A percentile compares a stretch with the other conserved stretches of the same genome.
phyloP scores from a whole-genome alignment of 2,888 invertebrate species.

The Salticus scenicus region DNA sequence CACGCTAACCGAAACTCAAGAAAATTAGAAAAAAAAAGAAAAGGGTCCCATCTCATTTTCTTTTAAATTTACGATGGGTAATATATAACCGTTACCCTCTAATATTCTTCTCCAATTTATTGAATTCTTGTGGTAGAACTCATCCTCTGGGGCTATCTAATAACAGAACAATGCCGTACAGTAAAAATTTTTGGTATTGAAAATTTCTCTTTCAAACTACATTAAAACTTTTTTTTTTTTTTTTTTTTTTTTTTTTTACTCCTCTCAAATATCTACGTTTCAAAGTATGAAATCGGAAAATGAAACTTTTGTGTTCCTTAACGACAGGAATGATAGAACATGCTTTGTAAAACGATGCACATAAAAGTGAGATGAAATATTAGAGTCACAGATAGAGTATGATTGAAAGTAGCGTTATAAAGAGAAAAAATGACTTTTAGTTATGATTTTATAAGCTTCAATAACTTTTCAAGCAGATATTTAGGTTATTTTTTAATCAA shows the following conservation, averaged over 20 bases:
- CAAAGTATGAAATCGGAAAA: neutral
- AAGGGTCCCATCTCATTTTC: no score
- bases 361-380: neutral
- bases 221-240: no score
- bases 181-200: neutral
- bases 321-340: constrained; percentile 5
- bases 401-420: neutral
- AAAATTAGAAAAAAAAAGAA: no score
- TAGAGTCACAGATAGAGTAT: neutral
- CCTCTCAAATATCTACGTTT: neutral
- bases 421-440: no score
- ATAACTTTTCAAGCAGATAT: no score
- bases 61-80: no score
- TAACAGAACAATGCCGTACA: neutral
- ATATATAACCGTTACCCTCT: neutral
- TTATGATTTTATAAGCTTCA: no score
- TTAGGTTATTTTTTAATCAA: no score
- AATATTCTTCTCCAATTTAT: neutral
- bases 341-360: neutral
- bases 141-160: neutral
- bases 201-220: neutral
- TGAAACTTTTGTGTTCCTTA: constrained; percentile 5
- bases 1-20: no score
- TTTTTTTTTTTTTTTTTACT: no score
- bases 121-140: neutral